Conservation (phyloP, 2,113 vertebrate genomes). For the Aleadryas rufinucha region DNA sequence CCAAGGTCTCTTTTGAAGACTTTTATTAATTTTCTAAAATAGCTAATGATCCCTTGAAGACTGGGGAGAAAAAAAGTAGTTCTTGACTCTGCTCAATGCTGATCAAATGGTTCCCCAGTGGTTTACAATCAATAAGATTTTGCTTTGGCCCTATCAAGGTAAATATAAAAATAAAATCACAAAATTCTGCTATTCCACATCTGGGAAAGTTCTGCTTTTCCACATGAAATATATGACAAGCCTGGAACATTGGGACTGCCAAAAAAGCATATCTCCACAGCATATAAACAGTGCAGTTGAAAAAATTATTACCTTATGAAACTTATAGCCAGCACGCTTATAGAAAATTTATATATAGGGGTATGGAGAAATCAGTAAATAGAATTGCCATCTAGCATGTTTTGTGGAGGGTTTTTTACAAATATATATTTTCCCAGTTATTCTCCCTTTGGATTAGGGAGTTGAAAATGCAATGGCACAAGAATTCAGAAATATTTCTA, state of each 20-base stretch:
- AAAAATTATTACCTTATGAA: not conserved
- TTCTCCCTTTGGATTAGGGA: not conserved
- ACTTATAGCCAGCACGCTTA: not conserved
- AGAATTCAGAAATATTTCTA: not conserved
- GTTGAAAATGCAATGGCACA: not conserved
- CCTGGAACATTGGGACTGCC: not conserved
- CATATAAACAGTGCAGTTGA: not conserved
- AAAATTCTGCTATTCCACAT: not conserved
- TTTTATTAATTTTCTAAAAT: not conserved
- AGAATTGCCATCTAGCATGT: not conserved
- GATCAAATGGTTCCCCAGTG: not conserved
- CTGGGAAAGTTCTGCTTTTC: conserved; percentile 5
- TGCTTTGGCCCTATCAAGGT: not conserved
- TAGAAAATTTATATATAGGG: not conserved
- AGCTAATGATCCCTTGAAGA: not conserved
- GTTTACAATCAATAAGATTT: not conserved
- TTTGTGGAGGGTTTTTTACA: not conserved
- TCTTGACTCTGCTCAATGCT: not conserved
- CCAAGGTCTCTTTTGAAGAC: not conserved
- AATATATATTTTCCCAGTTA: not conserved
- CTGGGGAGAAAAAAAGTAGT: not conserved
- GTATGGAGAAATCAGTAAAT: not conserved
- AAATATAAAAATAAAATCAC: not conserved
- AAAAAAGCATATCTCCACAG: not conserved
- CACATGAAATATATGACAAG: not conserved